phyloP scores from a whole-genome alignment of 2,797 vertebrate species.

The Falco columbarius region DNA sequence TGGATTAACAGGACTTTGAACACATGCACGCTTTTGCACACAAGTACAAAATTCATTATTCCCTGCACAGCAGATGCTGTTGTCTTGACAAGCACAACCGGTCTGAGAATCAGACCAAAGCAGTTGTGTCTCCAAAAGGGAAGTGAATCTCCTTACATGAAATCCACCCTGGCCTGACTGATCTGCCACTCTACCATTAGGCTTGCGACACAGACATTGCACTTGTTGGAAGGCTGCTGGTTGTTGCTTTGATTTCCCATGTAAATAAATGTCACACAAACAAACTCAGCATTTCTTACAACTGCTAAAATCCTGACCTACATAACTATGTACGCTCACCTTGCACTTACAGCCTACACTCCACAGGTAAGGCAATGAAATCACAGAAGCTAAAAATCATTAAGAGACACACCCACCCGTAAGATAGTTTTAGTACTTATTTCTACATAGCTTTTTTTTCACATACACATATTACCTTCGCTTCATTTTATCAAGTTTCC shows the following conservation, averaged over 20 bases:
- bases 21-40: background rate
- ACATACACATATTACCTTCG: background rate
- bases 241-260: background rate
- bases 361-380: background rate
- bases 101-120: background rate
- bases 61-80: background rate
- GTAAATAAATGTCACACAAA: constrained; percentile 6
- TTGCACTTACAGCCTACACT: background rate
- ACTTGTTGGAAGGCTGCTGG: background rate
- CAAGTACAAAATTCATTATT: background rate
- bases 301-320: background rate
- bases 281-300: background rate
- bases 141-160: background rate
- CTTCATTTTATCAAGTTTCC: background rate
- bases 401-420: background rate
- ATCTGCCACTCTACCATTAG: background rate
- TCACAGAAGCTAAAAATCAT: background rate
- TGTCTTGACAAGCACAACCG: background rate
- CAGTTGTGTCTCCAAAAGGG: background rate
- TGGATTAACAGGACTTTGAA: background rate
- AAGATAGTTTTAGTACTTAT: background rate
- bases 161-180: background rate
- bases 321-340: background rate
- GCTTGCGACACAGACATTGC: background rate
- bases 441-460: background rate